phyloP scores from a whole-genome alignment of 1,140 invertebrate genomes.

The Maniola jurtina region DNA sequence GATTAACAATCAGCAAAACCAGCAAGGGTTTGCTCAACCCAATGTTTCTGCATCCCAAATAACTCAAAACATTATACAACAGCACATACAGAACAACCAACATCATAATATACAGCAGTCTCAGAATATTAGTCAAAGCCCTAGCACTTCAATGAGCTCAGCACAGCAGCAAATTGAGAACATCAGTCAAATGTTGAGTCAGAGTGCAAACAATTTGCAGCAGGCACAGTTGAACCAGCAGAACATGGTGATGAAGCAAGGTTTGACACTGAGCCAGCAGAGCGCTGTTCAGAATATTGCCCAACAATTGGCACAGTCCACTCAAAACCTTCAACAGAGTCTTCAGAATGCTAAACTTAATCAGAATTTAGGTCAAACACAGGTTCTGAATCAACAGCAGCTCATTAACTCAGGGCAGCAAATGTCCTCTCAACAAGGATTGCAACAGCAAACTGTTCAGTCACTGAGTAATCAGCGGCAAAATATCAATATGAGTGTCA shows the following conservation, averaged over 20 bases:
- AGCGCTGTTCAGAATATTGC: constrained; percentile 72
- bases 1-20: constrained; percentile 53
- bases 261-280: constrained; percentile 64
- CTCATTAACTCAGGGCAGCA: constrained; percentile 59
- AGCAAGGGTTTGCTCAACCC: constrained; percentile 69
- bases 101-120: constrained; percentile 65
- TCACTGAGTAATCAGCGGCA: constrained; percentile 66
- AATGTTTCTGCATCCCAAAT: constrained; percentile 64
- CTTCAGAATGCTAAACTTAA: constrained; percentile 68
- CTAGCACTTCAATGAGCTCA: constrained; percentile 59
- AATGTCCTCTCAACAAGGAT: constrained; percentile 52
- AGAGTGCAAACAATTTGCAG: constrained; percentile 71
- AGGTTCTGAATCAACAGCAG: constrained; percentile 66
- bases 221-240: constrained; percentile 67
- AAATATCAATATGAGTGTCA: constrained; percentile 68
- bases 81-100: constrained; percentile 64
- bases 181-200: constrained; percentile 72
- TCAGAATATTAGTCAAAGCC: constrained; percentile 61
- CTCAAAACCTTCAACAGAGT: constrained; percentile 65
- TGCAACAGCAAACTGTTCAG: constrained; percentile 70
- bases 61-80: constrained; percentile 66
- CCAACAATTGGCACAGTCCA: constrained; percentile 72
- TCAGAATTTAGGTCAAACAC: constrained; percentile 58
- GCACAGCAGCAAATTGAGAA: constrained; percentile 75
- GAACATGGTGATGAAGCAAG: constrained; percentile 67